phyloP scores from a whole-genome alignment of 2,888 invertebrate genomes.

The Phymatocera aterrima region DNA sequence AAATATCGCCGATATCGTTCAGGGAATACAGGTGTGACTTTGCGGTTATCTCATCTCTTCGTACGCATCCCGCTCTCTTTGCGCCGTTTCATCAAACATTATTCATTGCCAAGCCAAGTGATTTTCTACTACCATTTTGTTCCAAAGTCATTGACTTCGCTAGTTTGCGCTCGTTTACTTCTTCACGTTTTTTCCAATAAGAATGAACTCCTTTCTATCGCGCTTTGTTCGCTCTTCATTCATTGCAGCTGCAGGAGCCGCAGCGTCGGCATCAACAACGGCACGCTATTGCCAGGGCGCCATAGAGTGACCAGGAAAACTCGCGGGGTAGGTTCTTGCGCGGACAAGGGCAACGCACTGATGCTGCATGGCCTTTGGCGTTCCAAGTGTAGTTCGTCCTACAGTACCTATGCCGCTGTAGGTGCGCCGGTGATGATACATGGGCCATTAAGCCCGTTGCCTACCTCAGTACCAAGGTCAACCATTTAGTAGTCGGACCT shows the following conservation, averaged over 20 bases:
- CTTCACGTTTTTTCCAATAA: background rate
- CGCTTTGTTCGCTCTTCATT: constrained; percentile 23
- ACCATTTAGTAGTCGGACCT: background rate
- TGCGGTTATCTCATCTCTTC: background rate
- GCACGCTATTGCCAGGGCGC: constrained; percentile 7
- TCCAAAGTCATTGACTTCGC: background rate
- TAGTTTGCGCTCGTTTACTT: background rate
- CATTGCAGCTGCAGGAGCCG: constrained; percentile 24
- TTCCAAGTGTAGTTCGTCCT: constrained; percentile 11
- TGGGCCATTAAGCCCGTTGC: constrained; percentile 30
- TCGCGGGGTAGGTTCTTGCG: constrained; percentile 44
- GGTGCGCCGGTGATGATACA: constrained; percentile 27
- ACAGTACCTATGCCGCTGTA: constrained; percentile 1
- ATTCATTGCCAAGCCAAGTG: background rate
- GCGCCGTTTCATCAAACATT: background rate
- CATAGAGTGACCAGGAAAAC: constrained; percentile 36
- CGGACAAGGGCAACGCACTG: constrained; percentile 34
- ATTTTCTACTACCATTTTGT: background rate
- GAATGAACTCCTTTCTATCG: background rate
- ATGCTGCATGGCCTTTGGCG: constrained; percentile 39
- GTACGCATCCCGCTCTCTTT: background rate
- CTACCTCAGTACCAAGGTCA: constrained; percentile 26
- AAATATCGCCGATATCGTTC: constrained; percentile 56
- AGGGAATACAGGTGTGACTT: background rate
- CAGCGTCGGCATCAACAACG: too few species aligned